phyloP scores from a whole-genome alignment of 2,888 invertebrate species.

The Sminthurinus aureus region DNA sequence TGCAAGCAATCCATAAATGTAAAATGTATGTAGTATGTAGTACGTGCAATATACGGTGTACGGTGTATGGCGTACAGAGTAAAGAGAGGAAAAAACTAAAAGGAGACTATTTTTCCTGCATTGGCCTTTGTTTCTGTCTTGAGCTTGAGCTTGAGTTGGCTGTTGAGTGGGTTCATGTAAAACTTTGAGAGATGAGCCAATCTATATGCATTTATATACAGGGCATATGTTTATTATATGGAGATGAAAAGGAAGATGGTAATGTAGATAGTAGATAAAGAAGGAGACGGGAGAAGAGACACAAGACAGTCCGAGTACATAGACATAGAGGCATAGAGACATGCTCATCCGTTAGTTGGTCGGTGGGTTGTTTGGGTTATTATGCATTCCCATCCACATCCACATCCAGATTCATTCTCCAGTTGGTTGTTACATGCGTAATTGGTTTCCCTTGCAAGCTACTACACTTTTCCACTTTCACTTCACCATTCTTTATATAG shows the following conservation, averaged over 20 bases:
- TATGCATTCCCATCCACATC: no score
- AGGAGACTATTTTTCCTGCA: not conserved
- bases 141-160: not conserved
- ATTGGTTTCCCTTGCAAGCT: not conserved
- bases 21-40: not conserved
- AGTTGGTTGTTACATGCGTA: slow-evolving; percentile 6
- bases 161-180: not conserved
- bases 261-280: no score
- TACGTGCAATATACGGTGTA: not conserved
- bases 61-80: no score
- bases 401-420: not conserved
- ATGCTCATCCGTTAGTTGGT: no score
- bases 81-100: not conserved
- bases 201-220: no score
- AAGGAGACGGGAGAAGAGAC: no score
- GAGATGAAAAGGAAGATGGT: no score
- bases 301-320: no score
- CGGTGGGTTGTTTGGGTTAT: no score
- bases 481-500: not conserved
- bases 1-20: not conserved
- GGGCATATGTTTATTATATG: no score
- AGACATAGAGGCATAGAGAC: no score
- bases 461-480: no score
- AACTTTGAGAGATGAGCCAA: not conserved
- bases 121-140: not conserved